These are phyloP conservation scores for Lytechinus pictus DNA, from an alignment of 35 echinoderm and acorn worm genomes.

Conservation along the genomic window DNA sequence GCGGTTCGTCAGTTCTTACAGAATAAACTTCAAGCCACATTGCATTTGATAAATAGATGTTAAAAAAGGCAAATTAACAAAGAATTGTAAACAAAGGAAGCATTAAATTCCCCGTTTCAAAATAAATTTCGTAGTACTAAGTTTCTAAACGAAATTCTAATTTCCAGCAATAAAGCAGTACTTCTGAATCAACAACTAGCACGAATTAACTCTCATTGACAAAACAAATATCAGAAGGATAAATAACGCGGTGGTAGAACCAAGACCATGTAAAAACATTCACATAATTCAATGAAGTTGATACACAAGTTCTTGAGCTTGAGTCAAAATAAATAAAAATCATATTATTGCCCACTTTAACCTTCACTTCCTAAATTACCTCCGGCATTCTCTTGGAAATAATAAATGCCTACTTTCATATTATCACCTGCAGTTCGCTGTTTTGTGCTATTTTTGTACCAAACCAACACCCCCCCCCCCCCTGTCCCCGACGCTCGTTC, in stretches of 20 bases:
- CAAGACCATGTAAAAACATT: background rate
- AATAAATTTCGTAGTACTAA: background rate
- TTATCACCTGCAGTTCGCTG: background rate
- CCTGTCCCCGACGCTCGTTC: background rate
- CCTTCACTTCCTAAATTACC: background rate
- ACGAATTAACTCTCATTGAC: background rate
- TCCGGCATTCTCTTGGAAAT: background rate
- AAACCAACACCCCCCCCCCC: background rate
- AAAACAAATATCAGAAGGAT: background rate
- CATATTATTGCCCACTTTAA: background rate
- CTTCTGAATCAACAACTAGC: background rate
- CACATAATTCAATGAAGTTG: background rate
- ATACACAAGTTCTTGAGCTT: slow-evolving; percentile 1
- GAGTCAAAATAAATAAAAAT: background rate
- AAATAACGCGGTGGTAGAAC: background rate
- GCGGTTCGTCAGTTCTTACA: too few species aligned
- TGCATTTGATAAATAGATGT: too few species aligned
- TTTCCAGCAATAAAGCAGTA: background rate
- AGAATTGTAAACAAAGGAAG: too few species aligned
- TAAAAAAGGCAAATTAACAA: too few species aligned
- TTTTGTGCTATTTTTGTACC: background rate
- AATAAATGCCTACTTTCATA: background rate
- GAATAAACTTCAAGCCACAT: too few species aligned
- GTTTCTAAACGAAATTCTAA: background rate
- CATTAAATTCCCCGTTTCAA: background rate